A percentile compares a stretch with the other conserved stretches of the same genome.
phyloP scores from a whole-genome alignment of 1,140 invertebrate genomes.

The Rhynchophorus ferrugineus region DNA sequence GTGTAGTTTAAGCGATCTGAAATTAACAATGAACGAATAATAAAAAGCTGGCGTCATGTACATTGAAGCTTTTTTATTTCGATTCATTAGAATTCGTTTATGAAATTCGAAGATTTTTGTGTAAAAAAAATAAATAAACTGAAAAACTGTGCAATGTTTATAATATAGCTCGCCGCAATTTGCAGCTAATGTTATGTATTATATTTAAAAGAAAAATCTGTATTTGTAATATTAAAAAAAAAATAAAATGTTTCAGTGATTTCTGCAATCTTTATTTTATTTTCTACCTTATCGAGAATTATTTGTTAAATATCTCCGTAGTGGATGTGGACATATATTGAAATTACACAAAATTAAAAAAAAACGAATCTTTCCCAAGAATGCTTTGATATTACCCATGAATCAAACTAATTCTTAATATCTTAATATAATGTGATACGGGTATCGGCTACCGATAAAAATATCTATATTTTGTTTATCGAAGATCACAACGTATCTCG shows the following conservation, averaged over 20 bases:
- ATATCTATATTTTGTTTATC: too few species aligned
- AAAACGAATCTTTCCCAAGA: too few species aligned
- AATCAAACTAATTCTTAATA: too few species aligned
- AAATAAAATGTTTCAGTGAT: conserved; percentile 14
- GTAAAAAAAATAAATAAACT: conserved; percentile 1
- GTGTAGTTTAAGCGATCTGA: background rate
- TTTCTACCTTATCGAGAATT: too few species aligned
- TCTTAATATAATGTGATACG: too few species aligned
- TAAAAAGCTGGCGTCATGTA: background rate
- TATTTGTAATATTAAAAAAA: conserved; percentile 13
- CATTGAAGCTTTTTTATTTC: background rate
- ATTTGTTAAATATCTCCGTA: too few species aligned
- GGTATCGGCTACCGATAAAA: too few species aligned
- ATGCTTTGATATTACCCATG: too few species aligned
- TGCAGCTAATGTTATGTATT: conserved; percentile 13
- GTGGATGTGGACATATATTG: too few species aligned
- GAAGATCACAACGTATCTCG: background rate
- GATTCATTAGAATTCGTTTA: too few species aligned
- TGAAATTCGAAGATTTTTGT: too few species aligned
- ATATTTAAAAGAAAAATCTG: conserved; percentile 8
- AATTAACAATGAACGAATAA: background rate
- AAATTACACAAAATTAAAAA: too few species aligned
- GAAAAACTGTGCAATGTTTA: conserved; percentile 13
- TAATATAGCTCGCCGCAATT: conserved; percentile 9
- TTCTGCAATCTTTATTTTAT: conserved; percentile 6